Evolutionary conservation across 2,113 vertebrate genomes (phyloP).

Genomic region (Caretta caretta): DNA sequence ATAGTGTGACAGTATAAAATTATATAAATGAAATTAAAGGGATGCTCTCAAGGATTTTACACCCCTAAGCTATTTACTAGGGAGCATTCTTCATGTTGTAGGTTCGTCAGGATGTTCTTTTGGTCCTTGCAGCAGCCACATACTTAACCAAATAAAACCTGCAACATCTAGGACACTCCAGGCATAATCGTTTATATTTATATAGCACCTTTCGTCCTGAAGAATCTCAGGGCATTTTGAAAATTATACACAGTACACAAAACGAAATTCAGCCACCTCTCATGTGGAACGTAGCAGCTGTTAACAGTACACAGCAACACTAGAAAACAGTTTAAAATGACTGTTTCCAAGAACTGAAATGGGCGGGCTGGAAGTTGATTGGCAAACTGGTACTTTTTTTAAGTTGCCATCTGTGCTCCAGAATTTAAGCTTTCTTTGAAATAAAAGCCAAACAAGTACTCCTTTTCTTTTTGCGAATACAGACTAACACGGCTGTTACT

Average conservation of each 20-base stretch:
- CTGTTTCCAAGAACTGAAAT: slow-evolving; percentile 43
- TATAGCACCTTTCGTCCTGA: slow-evolving; percentile 8
- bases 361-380: slow-evolving; percentile 50
- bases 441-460: slow-evolving; percentile 62
- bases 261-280: background rate
- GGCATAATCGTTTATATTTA: background rate
- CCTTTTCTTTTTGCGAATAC: too few species aligned
- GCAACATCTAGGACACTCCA: background rate
- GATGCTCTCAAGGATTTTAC: background rate
- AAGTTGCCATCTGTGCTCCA: slow-evolving; percentile 64
- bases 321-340: slow-evolving; percentile 37
- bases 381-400: slow-evolving; percentile 63
- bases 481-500: too few species aligned
- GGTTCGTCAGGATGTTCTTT: background rate
- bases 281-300: background rate
- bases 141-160: background rate
- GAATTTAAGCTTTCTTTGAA: slow-evolving; percentile 57
- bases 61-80: background rate
- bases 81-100: background rate
- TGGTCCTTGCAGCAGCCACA: background rate
- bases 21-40: background rate
- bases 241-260: background rate
- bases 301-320: background rate
- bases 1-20: slow-evolving; percentile 13
- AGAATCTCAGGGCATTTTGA: background rate